Evolutionary conservation across 2,113 vertebrate genomes (phyloP).

Genomic region (Salvelinus namaycush): DNA sequence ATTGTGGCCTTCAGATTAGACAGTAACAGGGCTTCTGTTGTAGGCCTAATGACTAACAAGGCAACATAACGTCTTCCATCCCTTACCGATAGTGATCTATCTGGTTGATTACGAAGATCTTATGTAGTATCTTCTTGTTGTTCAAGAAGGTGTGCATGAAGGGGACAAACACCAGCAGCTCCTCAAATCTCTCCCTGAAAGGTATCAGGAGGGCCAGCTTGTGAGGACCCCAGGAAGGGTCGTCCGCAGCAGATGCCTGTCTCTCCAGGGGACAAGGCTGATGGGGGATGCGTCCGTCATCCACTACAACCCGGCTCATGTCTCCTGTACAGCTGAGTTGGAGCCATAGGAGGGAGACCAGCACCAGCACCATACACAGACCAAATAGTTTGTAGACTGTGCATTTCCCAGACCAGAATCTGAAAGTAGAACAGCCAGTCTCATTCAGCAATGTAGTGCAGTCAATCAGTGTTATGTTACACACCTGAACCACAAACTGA

Average conservation of each 20-base stretch:
- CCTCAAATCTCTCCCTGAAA: slow-evolving; percentile 95
- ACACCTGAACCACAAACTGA: too few species aligned
- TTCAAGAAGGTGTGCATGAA: slow-evolving; percentile 91
- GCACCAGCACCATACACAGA: slow-evolving; percentile 81
- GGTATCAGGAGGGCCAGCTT: slow-evolving; percentile 89
- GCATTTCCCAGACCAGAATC: slow-evolving; percentile 67
- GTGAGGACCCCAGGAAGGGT: slow-evolving; percentile 87
- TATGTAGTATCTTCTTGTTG: slow-evolving; percentile 89
- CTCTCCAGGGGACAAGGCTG: slow-evolving; percentile 71
- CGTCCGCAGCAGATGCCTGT: slow-evolving; percentile 65
- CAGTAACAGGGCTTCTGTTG: too few species aligned
- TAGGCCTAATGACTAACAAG: too few species aligned
- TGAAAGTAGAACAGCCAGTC: slow-evolving; percentile 45
- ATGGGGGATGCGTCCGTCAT: slow-evolving; percentile 43
- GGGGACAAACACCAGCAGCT: slow-evolving; percentile 91
- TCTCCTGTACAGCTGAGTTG: slow-evolving; percentile 91
- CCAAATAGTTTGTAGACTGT: slow-evolving; percentile 75
- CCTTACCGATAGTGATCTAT: slow-evolving; percentile 91
- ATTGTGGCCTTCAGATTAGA: too few species aligned
- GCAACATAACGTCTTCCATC: background rate
- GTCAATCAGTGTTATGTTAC: too few species aligned
- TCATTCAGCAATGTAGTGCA: too few species aligned
- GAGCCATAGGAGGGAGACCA: slow-evolving; percentile 89
- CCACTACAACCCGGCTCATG: slow-evolving; percentile 22
- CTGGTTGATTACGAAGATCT: slow-evolving; percentile 92